Evolutionary conservation across 2,797 vertebrate genomes (phyloP).

Genomic region (Tamandua tetradactyla): DNA sequence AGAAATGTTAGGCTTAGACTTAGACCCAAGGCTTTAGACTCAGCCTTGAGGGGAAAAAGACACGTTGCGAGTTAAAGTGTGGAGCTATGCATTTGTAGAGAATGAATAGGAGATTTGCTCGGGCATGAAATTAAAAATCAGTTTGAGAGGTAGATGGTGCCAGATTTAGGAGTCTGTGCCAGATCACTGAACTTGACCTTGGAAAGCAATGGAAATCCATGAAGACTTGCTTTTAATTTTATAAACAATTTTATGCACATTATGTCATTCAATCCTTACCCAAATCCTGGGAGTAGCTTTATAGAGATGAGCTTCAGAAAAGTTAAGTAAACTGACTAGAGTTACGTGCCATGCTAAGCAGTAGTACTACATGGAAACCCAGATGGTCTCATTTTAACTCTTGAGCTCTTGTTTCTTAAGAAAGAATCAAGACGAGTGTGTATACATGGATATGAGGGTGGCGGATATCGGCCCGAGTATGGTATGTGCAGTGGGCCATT

Average conservation of each 20-base stretch:
- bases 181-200: not conserved
- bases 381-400: slow-evolving; percentile 6
- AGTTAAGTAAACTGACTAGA: not conserved
- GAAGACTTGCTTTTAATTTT: not conserved
- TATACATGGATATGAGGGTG: not conserved
- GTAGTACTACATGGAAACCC: not conserved
- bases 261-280: not conserved
- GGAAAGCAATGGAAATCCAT: not conserved
- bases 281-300: not conserved
- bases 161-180: not conserved
- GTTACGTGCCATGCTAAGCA: not conserved
- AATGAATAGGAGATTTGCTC: not conserved
- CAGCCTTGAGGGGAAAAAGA: not conserved
- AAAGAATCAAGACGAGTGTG: slow-evolving; percentile 1
- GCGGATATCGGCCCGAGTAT: not conserved
- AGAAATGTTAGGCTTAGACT: not conserved
- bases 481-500: not conserved
- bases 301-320: slow-evolving; percentile 14
- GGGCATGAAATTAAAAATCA: not conserved
- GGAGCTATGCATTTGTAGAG: not conserved
- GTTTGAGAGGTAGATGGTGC: not conserved
- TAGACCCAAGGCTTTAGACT: not conserved
- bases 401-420: slow-evolving; percentile 2
- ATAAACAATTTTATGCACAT: not conserved
- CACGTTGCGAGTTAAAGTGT: not conserved